phyloP scores from a whole-genome alignment of 1,140 invertebrate species.

The Euwallacea similis region DNA sequence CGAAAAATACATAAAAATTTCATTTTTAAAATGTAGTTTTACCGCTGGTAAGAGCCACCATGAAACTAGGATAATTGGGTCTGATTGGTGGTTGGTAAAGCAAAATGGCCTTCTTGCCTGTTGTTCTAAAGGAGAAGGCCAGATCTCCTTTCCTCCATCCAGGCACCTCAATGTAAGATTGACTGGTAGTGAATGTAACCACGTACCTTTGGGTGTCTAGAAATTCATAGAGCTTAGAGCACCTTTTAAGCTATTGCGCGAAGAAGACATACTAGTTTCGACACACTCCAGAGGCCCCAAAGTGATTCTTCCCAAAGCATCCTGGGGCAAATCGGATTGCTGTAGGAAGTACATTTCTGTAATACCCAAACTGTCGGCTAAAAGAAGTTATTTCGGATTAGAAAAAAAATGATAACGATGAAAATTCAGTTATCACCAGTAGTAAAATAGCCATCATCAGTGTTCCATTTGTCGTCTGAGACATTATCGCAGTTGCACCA shows the following conservation, averaged over 20 bases:
- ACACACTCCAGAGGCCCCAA: slow-evolving; percentile 90
- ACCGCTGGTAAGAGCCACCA: slow-evolving; percentile 84
- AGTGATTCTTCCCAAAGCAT: slow-evolving; percentile 83
- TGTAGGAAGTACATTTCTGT: slow-evolving; percentile 89
- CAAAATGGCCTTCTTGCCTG: slow-evolving; percentile 83
- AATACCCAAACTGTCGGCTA: slow-evolving; percentile 72
- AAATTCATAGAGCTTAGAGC: slow-evolving; percentile 32
- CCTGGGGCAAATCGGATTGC: slow-evolving; percentile 76
- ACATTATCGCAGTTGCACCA: slow-evolving; percentile 87
- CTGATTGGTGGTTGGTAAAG: slow-evolving; percentile 87
- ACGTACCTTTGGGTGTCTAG: slow-evolving; percentile 89
- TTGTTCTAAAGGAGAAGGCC: slow-evolving; percentile 89
- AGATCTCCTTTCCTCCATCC: slow-evolving; percentile 91
- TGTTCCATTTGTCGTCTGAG: slow-evolving; percentile 80
- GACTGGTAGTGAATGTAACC: slow-evolving; percentile 89
- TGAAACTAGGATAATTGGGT: slow-evolving; percentile 86
- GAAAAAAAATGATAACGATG: background rate
- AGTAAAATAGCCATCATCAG: slow-evolving; percentile 83
- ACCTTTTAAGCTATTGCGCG: background rate
- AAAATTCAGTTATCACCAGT: slow-evolving; percentile 55
- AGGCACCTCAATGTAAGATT: slow-evolving; percentile 88
- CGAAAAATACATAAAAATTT: background rate
- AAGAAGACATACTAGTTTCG: slow-evolving; percentile 76
- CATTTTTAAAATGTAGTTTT: slow-evolving; percentile 15
- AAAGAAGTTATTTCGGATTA: background rate